Percentiles rank a stretch among this genome's conserved stretches.
Conservation (phyloP, 92 coral and sea anemone genomes). For the Heteractis magnifica region DNA sequence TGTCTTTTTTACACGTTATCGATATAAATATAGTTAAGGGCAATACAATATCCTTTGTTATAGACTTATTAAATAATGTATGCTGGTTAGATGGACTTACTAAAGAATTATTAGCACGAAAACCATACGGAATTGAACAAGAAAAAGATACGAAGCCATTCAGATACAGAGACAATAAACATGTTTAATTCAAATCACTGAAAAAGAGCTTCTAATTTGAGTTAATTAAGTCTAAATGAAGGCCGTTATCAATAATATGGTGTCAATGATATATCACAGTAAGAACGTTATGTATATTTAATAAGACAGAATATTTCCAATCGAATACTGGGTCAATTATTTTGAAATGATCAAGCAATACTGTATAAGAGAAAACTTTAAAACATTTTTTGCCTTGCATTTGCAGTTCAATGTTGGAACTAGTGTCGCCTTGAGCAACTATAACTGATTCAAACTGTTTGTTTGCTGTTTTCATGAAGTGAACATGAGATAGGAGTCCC, state of each 20-base stretch:
- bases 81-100: background rate
- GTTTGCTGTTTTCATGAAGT: background rate
- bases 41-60: background rate
- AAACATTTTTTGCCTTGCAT: background rate
- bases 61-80: background rate
- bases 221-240: background rate
- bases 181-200: too few relatives aligned
- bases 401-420: background rate
- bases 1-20: conserved; percentile 1
- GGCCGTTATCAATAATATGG: background rate
- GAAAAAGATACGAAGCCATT: too few relatives aligned
- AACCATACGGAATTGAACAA: too few relatives aligned
- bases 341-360: background rate
- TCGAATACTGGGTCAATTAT: too few relatives aligned
- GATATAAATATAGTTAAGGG: background rate
- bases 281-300: background rate
- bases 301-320: too few relatives aligned
- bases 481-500: background rate
- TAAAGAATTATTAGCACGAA: too few relatives aligned
- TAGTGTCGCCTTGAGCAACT: background rate
- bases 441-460: background rate
- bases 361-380: background rate
- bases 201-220: background rate
- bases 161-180: too few relatives aligned
- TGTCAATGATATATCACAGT: background rate